Evolutionary conservation across 2,888 invertebrate species (phyloP), one percentile per base, ranked within the genome.

Genomic region (Xestia c-nigrum): DNA sequence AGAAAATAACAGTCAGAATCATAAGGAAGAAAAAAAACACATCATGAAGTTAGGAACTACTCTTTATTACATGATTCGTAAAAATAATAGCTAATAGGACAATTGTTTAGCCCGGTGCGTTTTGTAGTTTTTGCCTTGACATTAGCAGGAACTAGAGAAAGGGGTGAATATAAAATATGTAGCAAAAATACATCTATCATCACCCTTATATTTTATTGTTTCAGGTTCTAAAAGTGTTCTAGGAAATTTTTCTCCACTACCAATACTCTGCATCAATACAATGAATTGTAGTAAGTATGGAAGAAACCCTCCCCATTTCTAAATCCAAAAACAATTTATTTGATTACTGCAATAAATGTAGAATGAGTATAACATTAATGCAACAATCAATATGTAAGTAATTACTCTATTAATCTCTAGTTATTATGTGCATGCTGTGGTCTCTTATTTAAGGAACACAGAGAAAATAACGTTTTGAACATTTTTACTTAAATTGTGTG

Each of bases 1-100:
- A 52, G 3, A 16, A 10, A 43, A 38, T 43, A 12, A 63, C 16
- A 52, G 16, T 43, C 19, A 57, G 21, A 50, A 71, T 74, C 5
- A 12, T 14, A 21, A 43, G 5, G 16, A 31, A 65, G 10, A 72
- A 14, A 31, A n/a, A 61, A 67, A 82, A 63, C 47, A 55, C 52
- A 38, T 73, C 6, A 7, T 16, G 1, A 65, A 65, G 12, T 14
- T 12, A 40, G 64, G 66, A 81, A 85, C 82, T 38, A 72, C 66
- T 70, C 16, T 76, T 81, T 76, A 72, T 70, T 76, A 0, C 5
- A 57, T 5, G 0, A 61, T 38, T n/a, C 12, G 3, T 31, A n/a
- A 19, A 46, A 40, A 0, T n/a, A n/a, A n/a, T n/a, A n/a, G n/a
- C n/a, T n/a, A n/a, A n/a, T n/a, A n/a, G 6, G 40, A 64, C 7